Evolutionary conservation across 2,797 vertebrate species (phyloP), one percentile per base, ranked within the genome.

Genomic region (Antennarius maculatus): DNA sequence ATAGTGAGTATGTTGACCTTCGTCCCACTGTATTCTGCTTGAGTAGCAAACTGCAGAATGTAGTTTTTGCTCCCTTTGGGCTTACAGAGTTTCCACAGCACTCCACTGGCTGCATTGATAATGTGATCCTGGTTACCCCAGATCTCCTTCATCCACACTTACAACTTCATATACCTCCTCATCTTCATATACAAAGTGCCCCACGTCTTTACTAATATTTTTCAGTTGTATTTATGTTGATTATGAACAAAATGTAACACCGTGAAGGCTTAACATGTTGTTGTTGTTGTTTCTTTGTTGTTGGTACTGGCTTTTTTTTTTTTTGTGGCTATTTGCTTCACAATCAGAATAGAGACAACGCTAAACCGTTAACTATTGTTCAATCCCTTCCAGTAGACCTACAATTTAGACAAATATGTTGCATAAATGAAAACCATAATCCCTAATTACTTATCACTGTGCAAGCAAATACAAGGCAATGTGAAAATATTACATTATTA

Each of bases 71-170:
- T 86, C 88, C 90, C 90, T 34, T 39, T 83, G 92, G 89, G 89
- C 81, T 83, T 91, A 88, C 84, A 72, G 81, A 77, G 81, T 93
- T 92, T 86, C 91, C 74, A 59, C 82, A 70, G 80, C 64, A 70
- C 75, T 86, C 70, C 75, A 66, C 79, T 67, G 71, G 64, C 80
- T 66, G 59, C 88, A 86, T 86, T 66, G 74, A 87, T 83, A 90
- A 89, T 79, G 76, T 69, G 88, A 93, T 89, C 74, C 68, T 54
- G 79, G 68, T 77, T 77, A 77, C 54, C 68, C 60, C 64, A 70
- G 48, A 58, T 81, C 83, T 79, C 76, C 72, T 85, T 78, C 69
- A 69, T 56, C 79, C 59, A 63, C 61, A 66, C 74, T 74, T 58
- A 79, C 59, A 56, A 56, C 29, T 73, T 75, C 54, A 58, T 63